Base-by-base conservation (phyloP, 1,140 invertebrate species). In the Bilobella aurantiaca region DNA sequence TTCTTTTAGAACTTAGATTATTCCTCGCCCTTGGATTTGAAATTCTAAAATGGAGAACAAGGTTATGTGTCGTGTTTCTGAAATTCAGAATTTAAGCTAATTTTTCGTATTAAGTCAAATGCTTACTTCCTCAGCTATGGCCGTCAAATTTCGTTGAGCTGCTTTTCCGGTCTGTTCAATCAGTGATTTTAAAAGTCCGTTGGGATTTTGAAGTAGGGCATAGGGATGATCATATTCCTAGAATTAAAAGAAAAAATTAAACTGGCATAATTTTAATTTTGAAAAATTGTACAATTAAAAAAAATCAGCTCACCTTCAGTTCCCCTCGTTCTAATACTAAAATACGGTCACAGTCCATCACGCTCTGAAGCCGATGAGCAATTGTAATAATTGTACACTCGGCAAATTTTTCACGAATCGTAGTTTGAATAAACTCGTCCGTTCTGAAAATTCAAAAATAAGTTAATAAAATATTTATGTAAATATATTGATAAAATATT, bases 371-470 rank as follows among this genome's bases (percentile, higher is more conserved):
- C 46, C 66, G 32, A 29, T 68, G 66, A n/a, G 66, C 66, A 53
- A 68, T 68, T 32, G 66, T 68, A 3, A 68, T 64, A n/a, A 68
- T 67, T 16, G 66, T 37, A 32, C 61, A 67, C 1, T 63, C 66
- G 31, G 61, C 46, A 59, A 67, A 67, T 37, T 64, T 64, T 14
- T 47, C 32, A 2, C 66, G 32, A 5, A 68, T 68, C 1, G 62
- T 68, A 25, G n/a, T 25, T 46, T 68, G 66, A 30, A 85, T 85
- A 1, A 85, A 74, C 1, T 76, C 77, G 74, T 85, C 84, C n/a
- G 84, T 85, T 78, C 78, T 81, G 56, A 12, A 65, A 77, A 32
- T 31, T 25, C 42, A 63, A 53, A 62, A 63, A 63, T 16, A 47
- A 25, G 42, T 16, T 58, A 49, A 27, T n/a, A n/a, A 42, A 49